phyloP scores from a whole-genome alignment of 2,113 vertebrate species.

The Pandion haliaetus region DNA sequence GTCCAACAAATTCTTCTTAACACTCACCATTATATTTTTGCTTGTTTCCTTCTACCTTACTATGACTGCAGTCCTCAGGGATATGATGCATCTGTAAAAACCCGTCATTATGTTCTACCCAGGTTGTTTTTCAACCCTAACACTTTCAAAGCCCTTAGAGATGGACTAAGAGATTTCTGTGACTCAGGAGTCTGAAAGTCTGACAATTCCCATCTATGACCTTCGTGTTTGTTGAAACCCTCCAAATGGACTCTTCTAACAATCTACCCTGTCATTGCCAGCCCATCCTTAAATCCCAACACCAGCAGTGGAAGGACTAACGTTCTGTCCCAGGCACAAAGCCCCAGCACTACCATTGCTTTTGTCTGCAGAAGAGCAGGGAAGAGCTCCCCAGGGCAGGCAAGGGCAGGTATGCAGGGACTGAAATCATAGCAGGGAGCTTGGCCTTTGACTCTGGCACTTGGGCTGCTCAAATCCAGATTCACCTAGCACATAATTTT shows the following conservation, averaged over 20 bases:
- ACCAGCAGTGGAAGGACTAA: not conserved
- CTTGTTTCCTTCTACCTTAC: not conserved
- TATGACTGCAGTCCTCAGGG: not conserved
- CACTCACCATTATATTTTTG: not conserved
- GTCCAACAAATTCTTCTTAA: not conserved
- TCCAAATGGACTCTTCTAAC: not conserved
- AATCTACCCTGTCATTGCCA: not conserved
- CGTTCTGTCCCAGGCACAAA: not conserved
- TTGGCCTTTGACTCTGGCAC: not conserved
- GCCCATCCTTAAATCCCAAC: not conserved
- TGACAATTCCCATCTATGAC: not conserved
- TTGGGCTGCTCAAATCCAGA: not conserved
- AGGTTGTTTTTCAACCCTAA: not conserved
- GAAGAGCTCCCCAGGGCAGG: not conserved
- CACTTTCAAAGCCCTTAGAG: not conserved
- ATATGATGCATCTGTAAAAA: not conserved
- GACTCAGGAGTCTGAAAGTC: not conserved
- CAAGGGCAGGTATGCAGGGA: not conserved
- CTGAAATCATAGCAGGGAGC: not conserved
- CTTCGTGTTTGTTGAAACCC: not conserved
- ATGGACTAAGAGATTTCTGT: not conserved
- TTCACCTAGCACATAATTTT: not conserved
- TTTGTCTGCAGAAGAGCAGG: not conserved
- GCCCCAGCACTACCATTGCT: not conserved
- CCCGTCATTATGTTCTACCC: not conserved